Evolutionary conservation across 37 sponge, comb jelly and placozoan genomes (phyloP).

Genomic region (Cliona cf. orientalis): DNA sequence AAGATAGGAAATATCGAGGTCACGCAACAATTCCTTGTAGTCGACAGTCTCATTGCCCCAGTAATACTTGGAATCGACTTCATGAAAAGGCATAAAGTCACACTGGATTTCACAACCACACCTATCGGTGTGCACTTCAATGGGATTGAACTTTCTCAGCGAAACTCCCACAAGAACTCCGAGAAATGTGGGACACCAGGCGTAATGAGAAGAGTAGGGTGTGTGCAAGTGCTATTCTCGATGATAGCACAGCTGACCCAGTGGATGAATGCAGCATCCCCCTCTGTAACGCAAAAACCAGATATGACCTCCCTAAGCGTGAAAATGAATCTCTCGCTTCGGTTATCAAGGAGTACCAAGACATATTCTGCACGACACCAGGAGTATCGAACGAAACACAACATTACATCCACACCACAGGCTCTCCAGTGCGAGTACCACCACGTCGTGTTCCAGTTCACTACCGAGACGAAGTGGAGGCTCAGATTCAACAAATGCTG

Average conservation of each 20-base stretch:
- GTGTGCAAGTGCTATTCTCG: conserved; percentile 1
- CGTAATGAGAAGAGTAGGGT: conserved; percentile 1
- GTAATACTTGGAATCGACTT: conserved; percentile 70
- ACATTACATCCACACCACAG: conserved; percentile 62
- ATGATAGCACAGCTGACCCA: not conserved
- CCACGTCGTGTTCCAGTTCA: conserved; percentile 60
- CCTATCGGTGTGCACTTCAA: too few relatives aligned
- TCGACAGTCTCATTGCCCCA: conserved; percentile 35
- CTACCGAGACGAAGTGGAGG: conserved; percentile 59
- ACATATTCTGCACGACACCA: conserved; percentile 35
- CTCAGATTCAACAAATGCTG: conserved; percentile 57
- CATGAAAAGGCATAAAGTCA: conserved; percentile 1
- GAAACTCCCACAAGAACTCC: too few relatives aligned
- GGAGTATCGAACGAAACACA: conserved; percentile 47
- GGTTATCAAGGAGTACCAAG: conserved; percentile 16
- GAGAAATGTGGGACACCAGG: not conserved
- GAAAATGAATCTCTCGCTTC: not conserved
- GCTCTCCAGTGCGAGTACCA: conserved; percentile 48
- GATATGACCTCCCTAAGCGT: conserved; percentile 31
- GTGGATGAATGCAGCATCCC: conserved; percentile 57
- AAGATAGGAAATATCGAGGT: conserved; percentile 15
- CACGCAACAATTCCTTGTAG: conserved; percentile 55
- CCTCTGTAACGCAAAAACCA: not conserved
- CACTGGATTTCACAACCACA: conserved; percentile 46
- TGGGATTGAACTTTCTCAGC: too few relatives aligned